These are phyloP conservation scores for Porites cylindrica DNA, from an alignment of 92 coral and sea anemone genomes.

Conservation along the genomic window DNA sequence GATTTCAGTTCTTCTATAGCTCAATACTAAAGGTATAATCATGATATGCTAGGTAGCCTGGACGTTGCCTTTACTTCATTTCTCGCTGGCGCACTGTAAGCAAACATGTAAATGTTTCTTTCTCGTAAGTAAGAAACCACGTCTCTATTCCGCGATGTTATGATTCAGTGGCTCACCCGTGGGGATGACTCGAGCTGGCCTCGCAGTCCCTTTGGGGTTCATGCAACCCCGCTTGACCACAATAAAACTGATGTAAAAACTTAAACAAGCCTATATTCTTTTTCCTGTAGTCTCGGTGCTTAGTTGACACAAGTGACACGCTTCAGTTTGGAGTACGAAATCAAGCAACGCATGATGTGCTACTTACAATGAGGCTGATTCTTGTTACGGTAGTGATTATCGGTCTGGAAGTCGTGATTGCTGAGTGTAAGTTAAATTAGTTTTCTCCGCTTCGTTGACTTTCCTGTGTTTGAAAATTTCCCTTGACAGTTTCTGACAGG, in stretches of 20 bases:
- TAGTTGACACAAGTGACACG: neutral
- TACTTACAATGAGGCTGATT: slow-evolving; percentile 36
- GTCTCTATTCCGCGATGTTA: neutral
- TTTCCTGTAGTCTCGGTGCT: neutral
- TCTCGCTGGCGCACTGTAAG: neutral
- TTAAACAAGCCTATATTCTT: neutral
- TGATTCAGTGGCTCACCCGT: too few species aligned
- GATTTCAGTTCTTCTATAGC: neutral
- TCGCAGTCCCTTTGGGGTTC: too few species aligned
- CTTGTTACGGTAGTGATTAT: slow-evolving; percentile 6
- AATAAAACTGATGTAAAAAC: too few species aligned
- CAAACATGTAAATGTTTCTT: neutral
- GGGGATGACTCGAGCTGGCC: too few species aligned
- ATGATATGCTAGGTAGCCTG: neutral
- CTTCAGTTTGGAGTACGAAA: slow-evolving; percentile 6
- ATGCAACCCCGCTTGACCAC: neutral
- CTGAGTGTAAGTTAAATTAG: slow-evolving; percentile 17
- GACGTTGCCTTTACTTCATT: neutral
- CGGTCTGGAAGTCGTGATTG: slow-evolving; percentile 27
- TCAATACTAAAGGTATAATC: neutral
- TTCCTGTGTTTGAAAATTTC: neutral
- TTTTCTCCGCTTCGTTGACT: slow-evolving; percentile 2
- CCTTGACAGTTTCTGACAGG: slow-evolving; percentile 7
- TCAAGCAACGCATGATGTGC: slow-evolving; percentile 4
- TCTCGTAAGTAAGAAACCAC: neutral